Evolutionary conservation across 2,888 invertebrate species (phyloP).

Genomic region (Tiphia femorata): DNA sequence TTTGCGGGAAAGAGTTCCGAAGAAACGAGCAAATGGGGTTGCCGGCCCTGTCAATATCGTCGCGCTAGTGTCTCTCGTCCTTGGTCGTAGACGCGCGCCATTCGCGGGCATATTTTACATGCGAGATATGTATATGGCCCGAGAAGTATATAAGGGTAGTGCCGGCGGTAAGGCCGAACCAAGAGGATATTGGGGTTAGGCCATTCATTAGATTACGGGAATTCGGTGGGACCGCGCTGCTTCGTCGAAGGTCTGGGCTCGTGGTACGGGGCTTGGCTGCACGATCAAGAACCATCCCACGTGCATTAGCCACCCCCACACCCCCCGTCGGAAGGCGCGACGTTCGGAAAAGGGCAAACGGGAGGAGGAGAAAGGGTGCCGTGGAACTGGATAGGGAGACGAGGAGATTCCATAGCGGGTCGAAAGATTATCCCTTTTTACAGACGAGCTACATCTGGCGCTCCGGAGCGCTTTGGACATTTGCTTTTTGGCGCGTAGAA

Average conservation of each 20-base stretch:
- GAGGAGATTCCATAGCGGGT: constrained; percentile 24
- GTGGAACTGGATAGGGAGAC: too few relatives aligned
- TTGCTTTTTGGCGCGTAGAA: too few relatives aligned
- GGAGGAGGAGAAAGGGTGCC: constrained; percentile 43
- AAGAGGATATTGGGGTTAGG: constrained; percentile 56
- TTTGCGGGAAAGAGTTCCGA: constrained; percentile 34
- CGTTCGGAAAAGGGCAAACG: constrained; percentile 47
- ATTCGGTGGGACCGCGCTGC: constrained; percentile 51
- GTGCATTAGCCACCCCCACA: constrained; percentile 37
- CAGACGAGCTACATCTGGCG: background rate
- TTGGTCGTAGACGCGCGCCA: constrained; percentile 30
- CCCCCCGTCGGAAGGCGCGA: constrained; percentile 38
- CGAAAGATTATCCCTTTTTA: constrained; percentile 20
- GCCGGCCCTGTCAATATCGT: too few relatives aligned
- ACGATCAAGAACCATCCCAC: constrained; percentile 47
- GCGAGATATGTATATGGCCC: constrained; percentile 25
- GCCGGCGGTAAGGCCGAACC: constrained; percentile 43
- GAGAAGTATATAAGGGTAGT: constrained; percentile 23
- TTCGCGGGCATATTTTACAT: constrained; percentile 40
- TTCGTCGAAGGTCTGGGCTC: constrained; percentile 16
- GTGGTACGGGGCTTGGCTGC: constrained; percentile 40
- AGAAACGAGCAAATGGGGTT: too few relatives aligned
- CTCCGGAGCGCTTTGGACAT: too few relatives aligned
- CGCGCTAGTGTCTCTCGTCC: constrained; percentile 27
- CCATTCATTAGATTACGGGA: constrained; percentile 65